Conservation (phyloP, 2,888 invertebrate genomes). For the Tinea pellionella region DNA sequence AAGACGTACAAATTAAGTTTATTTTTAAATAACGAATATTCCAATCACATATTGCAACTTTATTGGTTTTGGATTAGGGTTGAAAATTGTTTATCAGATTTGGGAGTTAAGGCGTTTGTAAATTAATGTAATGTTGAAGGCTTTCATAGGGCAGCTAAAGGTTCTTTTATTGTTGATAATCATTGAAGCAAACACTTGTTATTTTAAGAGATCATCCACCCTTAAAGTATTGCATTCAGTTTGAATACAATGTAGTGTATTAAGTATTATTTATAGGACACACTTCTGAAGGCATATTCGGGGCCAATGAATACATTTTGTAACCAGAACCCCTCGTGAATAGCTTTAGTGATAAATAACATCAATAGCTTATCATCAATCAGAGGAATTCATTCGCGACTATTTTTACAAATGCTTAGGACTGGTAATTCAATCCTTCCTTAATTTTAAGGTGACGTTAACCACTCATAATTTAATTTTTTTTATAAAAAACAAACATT, state of each 20-base stretch:
- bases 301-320: constrained; percentile 41
- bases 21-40: background rate
- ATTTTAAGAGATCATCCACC: constrained; percentile 71
- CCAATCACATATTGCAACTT: no score
- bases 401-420: background rate
- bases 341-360: constrained; percentile 40
- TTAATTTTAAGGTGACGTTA: no score
- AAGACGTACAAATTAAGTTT: background rate
- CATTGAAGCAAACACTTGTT: constrained; percentile 71
- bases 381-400: constrained; percentile 28
- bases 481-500: no score
- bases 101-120: background rate
- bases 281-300: constrained; percentile 59
- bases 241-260: constrained; percentile 56
- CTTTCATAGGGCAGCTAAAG: constrained; percentile 64
- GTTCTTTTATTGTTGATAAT: constrained; percentile 65
- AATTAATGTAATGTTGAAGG: constrained; percentile 28
- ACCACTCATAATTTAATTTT: no score
- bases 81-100: background rate
- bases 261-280: constrained; percentile 66
- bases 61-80: background rate
- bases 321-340: constrained; percentile 21
- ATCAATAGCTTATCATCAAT: constrained; percentile 41
- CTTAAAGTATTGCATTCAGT: constrained; percentile 58
- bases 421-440: no score